Evolutionary conservation across 2,888 invertebrate species (phyloP), one percentile per base, ranked within the genome.

Genomic region (Stenchaetothrips biformis): DNA sequence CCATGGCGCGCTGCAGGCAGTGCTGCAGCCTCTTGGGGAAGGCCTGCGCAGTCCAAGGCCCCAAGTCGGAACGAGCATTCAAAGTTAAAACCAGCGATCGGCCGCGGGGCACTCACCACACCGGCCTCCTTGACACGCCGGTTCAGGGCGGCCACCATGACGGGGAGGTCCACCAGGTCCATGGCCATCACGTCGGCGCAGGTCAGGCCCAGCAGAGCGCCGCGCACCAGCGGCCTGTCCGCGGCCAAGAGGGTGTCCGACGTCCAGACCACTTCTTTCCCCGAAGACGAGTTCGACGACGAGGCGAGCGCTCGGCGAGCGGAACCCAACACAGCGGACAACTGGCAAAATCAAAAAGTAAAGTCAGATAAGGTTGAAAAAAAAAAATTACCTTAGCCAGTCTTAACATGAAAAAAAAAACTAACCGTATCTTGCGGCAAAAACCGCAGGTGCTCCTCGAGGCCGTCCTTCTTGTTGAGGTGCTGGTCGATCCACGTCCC

Each of bases 11-110:
- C 62, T 81, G 81, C 18, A 21, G 53, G 59, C 82, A 82, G 49
- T 81, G 81, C 79, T 82, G 82, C 62, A 82, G 78, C n/a, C 79
- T 47, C 80, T 82, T 82, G n/a, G 82, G 81, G 48, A 82, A 82
- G 25, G 37, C 27, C 82, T 81, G 80, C 18, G 27, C 37, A 37
- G 4, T 4, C 37, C 37, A 37, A 37, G 37, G 37, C 37, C 37
- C 37, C 37, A 1, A 37, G 37, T 37, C 37, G 37, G 37, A 37
- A 37, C 37, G 4, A 2, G 37, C 4, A 37, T 4, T 37, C 37
- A 37, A 4, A 37, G 37, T 37, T 37, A 37, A 37, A 37, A 37
- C 37, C 37, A 4, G 37, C 37, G 37, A 53, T 1, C 53, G 53
- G 53, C 53, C 8, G 11, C 53, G 13, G 16, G 3, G 6, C 37